phyloP scores from a whole-genome alignment of 2,888 invertebrate genomes.

The Dioctria rufipes region DNA sequence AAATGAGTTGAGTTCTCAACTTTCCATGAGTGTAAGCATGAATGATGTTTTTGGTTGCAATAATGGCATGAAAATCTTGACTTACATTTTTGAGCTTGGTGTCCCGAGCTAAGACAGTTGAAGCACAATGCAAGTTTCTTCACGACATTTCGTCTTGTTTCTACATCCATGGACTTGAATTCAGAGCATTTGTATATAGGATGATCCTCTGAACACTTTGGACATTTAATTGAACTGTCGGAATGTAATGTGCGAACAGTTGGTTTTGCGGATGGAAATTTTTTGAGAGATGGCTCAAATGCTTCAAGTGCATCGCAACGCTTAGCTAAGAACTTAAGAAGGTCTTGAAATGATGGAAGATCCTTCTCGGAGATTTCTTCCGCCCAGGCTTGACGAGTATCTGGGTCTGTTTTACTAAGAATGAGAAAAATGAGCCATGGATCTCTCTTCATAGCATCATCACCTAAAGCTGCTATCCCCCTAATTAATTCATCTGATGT shows the following conservation, averaged over 20 bases:
- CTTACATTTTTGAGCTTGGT: not conserved
- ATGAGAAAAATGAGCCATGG: conserved; percentile 4
- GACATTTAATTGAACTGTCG: not conserved
- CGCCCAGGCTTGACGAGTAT: conserved; percentile 9
- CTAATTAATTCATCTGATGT: conserved; percentile 18
- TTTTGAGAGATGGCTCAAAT: not conserved
- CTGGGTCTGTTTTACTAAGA: not conserved
- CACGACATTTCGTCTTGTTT: not conserved
- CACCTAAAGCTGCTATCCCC: conserved; percentile 6
- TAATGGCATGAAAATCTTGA: not conserved
- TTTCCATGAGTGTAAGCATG: not conserved
- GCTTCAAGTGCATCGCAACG: conserved; percentile 19
- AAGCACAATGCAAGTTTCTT: not conserved
- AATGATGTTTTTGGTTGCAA: not conserved
- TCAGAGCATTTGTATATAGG: not conserved
- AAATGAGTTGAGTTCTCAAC: too few species aligned
- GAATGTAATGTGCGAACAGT: not conserved
- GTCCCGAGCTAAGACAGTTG: not conserved
- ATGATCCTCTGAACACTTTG: not conserved
- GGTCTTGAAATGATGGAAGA: not conserved
- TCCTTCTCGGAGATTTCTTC: not conserved
- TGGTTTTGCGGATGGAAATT: not conserved
- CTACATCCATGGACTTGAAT: not conserved
- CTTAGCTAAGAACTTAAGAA: not conserved
- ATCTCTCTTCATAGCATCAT: conserved; percentile 9